Conservation (phyloP, 2,113 vertebrate genomes). For the Hydropotes inermis region DNA sequence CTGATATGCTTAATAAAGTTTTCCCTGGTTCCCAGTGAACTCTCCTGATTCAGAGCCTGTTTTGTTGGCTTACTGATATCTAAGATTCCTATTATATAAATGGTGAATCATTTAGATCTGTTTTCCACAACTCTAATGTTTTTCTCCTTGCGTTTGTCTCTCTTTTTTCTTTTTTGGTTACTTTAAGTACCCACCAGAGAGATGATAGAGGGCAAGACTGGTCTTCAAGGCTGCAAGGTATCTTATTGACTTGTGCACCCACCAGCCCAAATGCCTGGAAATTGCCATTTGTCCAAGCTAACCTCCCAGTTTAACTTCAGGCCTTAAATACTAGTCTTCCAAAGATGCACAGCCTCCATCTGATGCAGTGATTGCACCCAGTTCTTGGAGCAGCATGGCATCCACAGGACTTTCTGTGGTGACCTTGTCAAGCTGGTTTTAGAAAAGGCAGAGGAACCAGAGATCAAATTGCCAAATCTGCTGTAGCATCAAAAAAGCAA, state of each 20-base stretch:
- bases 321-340: slow-evolving; percentile 91
- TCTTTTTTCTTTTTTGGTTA: slow-evolving; percentile 46
- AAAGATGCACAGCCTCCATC: slow-evolving; percentile 89
- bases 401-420: slow-evolving; percentile 88
- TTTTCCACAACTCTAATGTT: not conserved
- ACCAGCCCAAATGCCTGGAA: slow-evolving; percentile 88
- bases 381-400: slow-evolving; percentile 86
- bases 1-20: not conserved
- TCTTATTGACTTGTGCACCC: slow-evolving; percentile 85
- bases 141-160: not conserved
- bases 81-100: not conserved
- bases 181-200: slow-evolving; percentile 92
- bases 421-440: slow-evolving; percentile 77
- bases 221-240: slow-evolving; percentile 87
- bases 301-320: slow-evolving; percentile 95
- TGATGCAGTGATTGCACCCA: slow-evolving; percentile 89
- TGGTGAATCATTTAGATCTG: not conserved
- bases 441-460: too few species aligned
- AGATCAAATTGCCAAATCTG: too few species aligned
- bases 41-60: not conserved
- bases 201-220: slow-evolving; percentile 87
- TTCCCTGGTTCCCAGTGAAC: not conserved
- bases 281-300: slow-evolving; percentile 89
- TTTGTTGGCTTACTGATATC: not conserved
- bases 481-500: too few species aligned